Conservation (phyloP, 1,140 invertebrate genomes). For the Anthonomus grandis region DNA sequence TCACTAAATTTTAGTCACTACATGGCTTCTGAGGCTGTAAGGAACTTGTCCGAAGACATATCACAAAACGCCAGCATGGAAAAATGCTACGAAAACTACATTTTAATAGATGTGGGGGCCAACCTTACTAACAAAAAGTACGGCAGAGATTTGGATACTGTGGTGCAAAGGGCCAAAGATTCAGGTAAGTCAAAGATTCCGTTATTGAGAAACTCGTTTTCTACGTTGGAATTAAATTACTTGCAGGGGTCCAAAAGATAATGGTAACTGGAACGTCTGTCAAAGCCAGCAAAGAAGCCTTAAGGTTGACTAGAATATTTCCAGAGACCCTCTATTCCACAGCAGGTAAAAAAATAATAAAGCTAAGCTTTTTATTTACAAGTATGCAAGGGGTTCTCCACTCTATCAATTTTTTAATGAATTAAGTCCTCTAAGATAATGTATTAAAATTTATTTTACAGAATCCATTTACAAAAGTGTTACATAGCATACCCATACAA, state of each 20-base stretch:
- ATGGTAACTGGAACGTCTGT: slow-evolving; percentile 90
- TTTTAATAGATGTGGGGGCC: slow-evolving; percentile 89
- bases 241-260: slow-evolving; percentile 84
- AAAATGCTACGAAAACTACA: slow-evolving; percentile 78
- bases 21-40: slow-evolving; percentile 14
- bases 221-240: background rate
- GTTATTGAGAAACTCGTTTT: background rate
- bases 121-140: slow-evolving; percentile 96
- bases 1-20: background rate
- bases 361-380: background rate
- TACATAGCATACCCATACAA: too few relatives aligned
- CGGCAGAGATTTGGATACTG: slow-evolving; percentile 85
- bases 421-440: too few relatives aligned
- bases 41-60: slow-evolving; percentile 4
- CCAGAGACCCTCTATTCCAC: slow-evolving; percentile 89
- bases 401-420: too few relatives aligned
- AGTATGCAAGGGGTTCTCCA: too few relatives aligned
- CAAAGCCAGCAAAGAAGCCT: slow-evolving; percentile 83
- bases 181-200: slow-evolving; percentile 59
- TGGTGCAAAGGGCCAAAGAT: slow-evolving; percentile 88
- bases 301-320: slow-evolving; percentile 82
- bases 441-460: too few relatives aligned
- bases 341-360: slow-evolving; percentile 61
- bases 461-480: too few relatives aligned
- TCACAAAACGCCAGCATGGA: slow-evolving; percentile 48